A percentile compares a stretch with the other conserved stretches of the same genome.
These are phyloP conservation scores for Anhinga rufa DNA, from an alignment of 2,113 vertebrate genomes.

Conservation along the genomic window DNA sequence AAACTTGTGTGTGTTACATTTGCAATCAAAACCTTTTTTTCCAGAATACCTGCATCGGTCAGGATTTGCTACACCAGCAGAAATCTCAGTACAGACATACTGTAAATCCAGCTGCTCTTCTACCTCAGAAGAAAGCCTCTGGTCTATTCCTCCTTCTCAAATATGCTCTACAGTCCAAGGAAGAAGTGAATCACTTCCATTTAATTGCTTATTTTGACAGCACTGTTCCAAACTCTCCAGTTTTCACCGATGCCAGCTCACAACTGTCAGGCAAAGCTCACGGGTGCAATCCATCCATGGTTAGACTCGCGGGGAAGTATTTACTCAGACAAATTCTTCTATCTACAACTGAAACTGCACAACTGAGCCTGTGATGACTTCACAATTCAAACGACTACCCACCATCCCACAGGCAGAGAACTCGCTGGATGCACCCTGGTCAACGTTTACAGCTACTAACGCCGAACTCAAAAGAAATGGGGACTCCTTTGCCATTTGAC, in stretches of 20 bases:
- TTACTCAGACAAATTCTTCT: not conserved
- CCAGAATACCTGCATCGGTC: accelerated
- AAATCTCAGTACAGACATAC: not conserved
- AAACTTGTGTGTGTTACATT: accelerated
- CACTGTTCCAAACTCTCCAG: not conserved
- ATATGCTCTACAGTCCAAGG: too few relatives aligned
- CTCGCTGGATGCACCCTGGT: not conserved
- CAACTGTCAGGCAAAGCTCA: not conserved
- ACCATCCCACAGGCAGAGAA: not conserved
- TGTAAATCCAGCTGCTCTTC: not conserved
- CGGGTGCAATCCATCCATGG: too few relatives aligned
- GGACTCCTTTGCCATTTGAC: not conserved
- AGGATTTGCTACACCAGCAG: not conserved
- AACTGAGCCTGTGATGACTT: accelerated
- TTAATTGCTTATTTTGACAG: not conserved
- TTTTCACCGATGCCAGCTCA: not conserved
- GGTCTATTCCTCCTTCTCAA: not conserved
- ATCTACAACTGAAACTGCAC: not conserved
- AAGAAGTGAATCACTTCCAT: not conserved
- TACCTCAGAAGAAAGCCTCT: not conserved
- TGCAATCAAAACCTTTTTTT: not conserved
- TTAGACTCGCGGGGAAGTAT: not conserved
- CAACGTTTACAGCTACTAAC: not conserved
- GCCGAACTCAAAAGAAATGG: not conserved
- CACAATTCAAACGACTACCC: too few relatives aligned